Conservation (phyloP, 2,797 vertebrate genomes). For the Hydrocynus forskahlii region DNA sequence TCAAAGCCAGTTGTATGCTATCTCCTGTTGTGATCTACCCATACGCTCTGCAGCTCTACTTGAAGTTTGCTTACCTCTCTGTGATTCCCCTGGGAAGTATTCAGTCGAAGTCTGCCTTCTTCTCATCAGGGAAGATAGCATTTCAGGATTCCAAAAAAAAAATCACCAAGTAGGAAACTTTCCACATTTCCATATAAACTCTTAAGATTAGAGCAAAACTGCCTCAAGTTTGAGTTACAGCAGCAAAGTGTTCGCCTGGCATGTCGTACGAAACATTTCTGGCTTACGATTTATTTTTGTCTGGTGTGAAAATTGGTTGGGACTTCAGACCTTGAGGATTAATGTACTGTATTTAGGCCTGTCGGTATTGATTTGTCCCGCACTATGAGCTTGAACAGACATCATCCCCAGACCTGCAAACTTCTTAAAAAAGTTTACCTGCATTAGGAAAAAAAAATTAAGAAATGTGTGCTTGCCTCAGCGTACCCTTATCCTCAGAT, state of each 20-base stretch:
- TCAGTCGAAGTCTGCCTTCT: constrained; percentile 27
- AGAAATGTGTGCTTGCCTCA: constrained; percentile 18
- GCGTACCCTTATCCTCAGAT: background rate
- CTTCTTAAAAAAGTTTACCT: background rate
- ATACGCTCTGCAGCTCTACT: background rate
- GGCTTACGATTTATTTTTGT: constrained; percentile 6
- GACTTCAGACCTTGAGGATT: constrained; percentile 14
- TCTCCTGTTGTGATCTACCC: background rate
- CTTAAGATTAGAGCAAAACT: constrained; percentile 33
- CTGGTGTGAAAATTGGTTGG: constrained; percentile 18
- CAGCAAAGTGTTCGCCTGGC: constrained; percentile 29
- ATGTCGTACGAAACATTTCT: constrained; percentile 27
- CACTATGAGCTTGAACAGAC: background rate
- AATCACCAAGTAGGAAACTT: constrained; percentile 38
- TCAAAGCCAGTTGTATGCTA: constrained; percentile 9
- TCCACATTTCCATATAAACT: constrained; percentile 19
- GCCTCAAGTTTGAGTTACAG: constrained; percentile 21
- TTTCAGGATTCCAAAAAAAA: constrained; percentile 44
- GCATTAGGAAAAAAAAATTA: constrained; percentile 30
- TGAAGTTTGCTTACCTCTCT: constrained; percentile 40
- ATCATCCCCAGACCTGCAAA: background rate
- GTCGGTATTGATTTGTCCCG: constrained; percentile 19
- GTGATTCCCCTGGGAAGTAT: constrained; percentile 41
- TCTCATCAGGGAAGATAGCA: constrained; percentile 36
- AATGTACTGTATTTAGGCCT: constrained; percentile 23